A percentile compares a stretch with the other conserved stretches of the same genome.
Evolutionary conservation across 2,113 vertebrate species (phyloP).

Genomic region (Thalassoma bifasciatum): DNA sequence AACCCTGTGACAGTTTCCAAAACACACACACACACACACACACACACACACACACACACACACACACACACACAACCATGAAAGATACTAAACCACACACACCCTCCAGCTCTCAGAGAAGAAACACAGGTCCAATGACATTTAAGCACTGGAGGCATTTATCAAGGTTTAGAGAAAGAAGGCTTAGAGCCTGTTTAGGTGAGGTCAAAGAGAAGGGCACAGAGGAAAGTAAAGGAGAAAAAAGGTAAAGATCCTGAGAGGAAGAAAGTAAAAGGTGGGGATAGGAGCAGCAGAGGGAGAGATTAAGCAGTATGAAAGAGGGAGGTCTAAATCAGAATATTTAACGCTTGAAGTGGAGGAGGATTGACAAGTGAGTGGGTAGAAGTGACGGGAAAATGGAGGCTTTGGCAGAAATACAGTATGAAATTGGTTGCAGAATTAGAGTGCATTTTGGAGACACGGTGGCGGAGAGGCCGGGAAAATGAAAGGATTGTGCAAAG

Average conservation of each 20-base stretch:
- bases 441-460: constrained; percentile 44
- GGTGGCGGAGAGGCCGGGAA: constrained; percentile 35
- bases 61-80: constrained; percentile 36
- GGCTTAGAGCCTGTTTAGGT: constrained; percentile 39
- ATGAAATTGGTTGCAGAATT: constrained; percentile 67
- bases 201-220: constrained; percentile 46
- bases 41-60: too few relatives aligned
- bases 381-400: constrained; percentile 63
- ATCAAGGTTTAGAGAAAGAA: constrained; percentile 29
- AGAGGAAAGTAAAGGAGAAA: constrained; percentile 36
- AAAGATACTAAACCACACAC: constrained; percentile 29
- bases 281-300: constrained; percentile 42
- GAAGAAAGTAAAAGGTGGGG: constrained; percentile 37
- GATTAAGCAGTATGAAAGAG: constrained; percentile 47
- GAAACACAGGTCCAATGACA: constrained; percentile 10
- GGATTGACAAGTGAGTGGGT: constrained; percentile 71
- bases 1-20: constrained; percentile 27
- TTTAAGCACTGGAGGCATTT: constrained; percentile 50
- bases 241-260: constrained; percentile 29
- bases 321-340: constrained; percentile 54
- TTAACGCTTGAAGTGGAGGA: constrained; percentile 40
- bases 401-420: constrained; percentile 57
- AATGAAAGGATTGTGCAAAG: constrained; percentile 64
- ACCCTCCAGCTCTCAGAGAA: constrained; percentile 37
- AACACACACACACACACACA: constrained; percentile 40